Base-by-base conservation (phyloP, 2,113 vertebrate species). In the Arizona elegans region DNA sequence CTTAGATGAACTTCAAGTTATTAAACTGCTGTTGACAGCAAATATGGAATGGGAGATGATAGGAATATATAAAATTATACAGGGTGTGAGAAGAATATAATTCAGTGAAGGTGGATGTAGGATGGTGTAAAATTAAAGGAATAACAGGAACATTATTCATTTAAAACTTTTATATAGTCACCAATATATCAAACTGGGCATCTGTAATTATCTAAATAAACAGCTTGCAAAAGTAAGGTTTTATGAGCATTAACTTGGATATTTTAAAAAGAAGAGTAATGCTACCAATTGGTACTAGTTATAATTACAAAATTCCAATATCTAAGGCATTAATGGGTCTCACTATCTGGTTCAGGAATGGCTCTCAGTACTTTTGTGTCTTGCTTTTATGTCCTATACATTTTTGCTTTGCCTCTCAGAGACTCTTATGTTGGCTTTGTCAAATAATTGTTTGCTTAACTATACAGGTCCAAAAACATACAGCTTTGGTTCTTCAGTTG, bases 401-500 rank as follows among this genome's bases (percentile, higher is more conserved):
- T 38, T 81, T 81, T 81, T 38, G 15, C 1, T 75, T 75, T 33
- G n/a, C 6, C 15, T 33, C n/a, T 33, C 0, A 13, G 15, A 75
- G n/a, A 75, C 6, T 81, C n/a, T 81, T 81, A 38, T 9, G 33
- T 81, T 81, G n/a, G 7, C 70, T 38, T 7, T 87, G 0, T 58
- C 93, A 88, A 93, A 21, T 89, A 2, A 19, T 89, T 93, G 0
- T 0, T 94, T 96, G 6, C 96, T 94, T 96, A 0, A 95, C 92
- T 94, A 96, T 91, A 75, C 97, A 99, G 99, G 98, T 96, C 99
- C 99, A 0, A 99, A 99, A 97, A 99, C 99, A 19, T 99, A 99
- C 96, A 99, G 98, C 97, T 98, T 99, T 96, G 97, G 98, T 91
- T 97, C 98, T 52, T 93, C 98, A 93, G 96, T 97, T 65, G 99